phyloP scores from a whole-genome alignment of 1,140 invertebrate genomes.

The Lithobius niger region DNA sequence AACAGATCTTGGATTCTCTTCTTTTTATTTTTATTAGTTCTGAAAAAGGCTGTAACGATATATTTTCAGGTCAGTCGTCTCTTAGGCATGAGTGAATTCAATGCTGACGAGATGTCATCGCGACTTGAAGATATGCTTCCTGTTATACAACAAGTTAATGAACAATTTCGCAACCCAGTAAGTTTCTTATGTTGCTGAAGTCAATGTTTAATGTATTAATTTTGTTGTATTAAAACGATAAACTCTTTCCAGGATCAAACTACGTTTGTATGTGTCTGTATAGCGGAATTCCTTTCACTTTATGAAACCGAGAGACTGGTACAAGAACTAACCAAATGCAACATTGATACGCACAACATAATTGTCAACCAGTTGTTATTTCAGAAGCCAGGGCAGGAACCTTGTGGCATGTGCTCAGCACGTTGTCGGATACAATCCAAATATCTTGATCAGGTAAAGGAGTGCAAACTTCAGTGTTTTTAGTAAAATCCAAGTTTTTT shows the following conservation, averaged over 20 bases:
- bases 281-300: conserved; percentile 93
- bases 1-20: no score
- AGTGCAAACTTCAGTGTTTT: no score
- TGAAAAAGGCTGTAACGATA: no score
- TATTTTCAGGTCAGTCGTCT: conserved; percentile 60
- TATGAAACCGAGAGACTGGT: conserved; percentile 56
- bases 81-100: conserved; percentile 77
- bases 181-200: conserved; percentile 81
- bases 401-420: conserved; percentile 76
- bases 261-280: conserved; percentile 98
- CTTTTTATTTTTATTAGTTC: no score
- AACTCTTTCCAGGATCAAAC: conserved; percentile 95
- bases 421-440: conserved; percentile 86
- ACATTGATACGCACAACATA: conserved; percentile 97
- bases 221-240: no score
- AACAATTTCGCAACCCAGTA: conserved; percentile 91
- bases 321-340: conserved; percentile 82
- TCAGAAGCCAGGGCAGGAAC: conserved; percentile 34
- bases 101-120: conserved; percentile 74
- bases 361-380: conserved; percentile 49
- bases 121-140: conserved; percentile 93
- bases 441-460: conserved; percentile 82
- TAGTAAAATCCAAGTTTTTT: no score
- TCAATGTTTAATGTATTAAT: conserved; percentile 40
- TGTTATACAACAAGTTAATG: conserved; percentile 88